These are phyloP conservation scores for Miniopterus natalensis DNA, from an alignment of 2,113 vertebrate species.

Conservation along the genomic window DNA sequence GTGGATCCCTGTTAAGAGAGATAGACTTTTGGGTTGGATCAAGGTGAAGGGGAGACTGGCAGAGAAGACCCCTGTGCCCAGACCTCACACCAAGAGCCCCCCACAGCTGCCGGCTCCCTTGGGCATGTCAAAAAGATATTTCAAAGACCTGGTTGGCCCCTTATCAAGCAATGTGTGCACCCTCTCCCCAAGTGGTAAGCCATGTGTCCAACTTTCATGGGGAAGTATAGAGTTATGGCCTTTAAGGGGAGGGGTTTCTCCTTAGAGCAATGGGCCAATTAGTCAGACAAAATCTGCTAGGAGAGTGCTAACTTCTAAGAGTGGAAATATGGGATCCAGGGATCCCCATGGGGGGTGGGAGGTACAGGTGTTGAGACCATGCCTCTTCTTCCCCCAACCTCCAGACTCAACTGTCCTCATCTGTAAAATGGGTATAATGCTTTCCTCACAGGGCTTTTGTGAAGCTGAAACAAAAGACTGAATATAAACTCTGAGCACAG, in stretches of 20 bases:
- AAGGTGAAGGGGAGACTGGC: slow-evolving; percentile 69
- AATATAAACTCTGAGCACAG: not conserved
- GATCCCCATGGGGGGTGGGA: not conserved
- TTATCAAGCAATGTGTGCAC: slow-evolving; percentile 42
- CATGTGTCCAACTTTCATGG: not conserved
- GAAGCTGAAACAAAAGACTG: slow-evolving; percentile 39
- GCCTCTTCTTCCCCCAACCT: not conserved
- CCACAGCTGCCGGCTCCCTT: not conserved
- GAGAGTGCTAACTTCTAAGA: not conserved
- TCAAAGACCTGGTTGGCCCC: slow-evolving; percentile 44
- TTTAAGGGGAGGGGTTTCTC: not conserved
- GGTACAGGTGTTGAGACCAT: not conserved
- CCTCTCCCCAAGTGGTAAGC: not conserved
- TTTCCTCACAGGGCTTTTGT: not conserved
- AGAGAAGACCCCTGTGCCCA: slow-evolving; percentile 62
- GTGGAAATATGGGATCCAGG: not conserved
- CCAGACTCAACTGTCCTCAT: not conserved
- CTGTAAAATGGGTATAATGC: slow-evolving; percentile 37
- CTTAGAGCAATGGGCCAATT: not conserved
- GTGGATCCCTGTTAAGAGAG: slow-evolving; percentile 70
- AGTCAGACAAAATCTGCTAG: not conserved
- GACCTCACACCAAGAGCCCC: slow-evolving; percentile 63
- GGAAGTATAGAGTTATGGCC: not conserved
- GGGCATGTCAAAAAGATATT: slow-evolving; percentile 71
- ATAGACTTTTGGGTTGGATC: slow-evolving; percentile 76